phyloP scores from a whole-genome alignment of 2,888 invertebrate genomes.

The Drosophila siamana region DNA sequence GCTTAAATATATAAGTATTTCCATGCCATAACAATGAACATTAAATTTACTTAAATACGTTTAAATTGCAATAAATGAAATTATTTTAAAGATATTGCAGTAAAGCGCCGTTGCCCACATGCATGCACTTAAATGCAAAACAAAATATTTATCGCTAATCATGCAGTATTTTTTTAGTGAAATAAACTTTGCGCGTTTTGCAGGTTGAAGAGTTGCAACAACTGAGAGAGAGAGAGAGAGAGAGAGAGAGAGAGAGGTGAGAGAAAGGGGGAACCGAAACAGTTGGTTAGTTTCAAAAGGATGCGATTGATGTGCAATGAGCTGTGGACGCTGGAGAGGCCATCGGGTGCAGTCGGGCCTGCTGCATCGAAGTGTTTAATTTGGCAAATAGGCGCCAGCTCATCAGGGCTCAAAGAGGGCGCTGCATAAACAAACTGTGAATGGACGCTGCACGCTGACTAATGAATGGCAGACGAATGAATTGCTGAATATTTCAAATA shows the following conservation, averaged over 20 bases:
- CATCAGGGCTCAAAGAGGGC: conserved; percentile 17
- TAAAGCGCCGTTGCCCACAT: too few species aligned
- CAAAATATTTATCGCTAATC: too few species aligned
- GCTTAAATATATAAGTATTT: too few species aligned
- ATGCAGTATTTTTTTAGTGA: too few species aligned
- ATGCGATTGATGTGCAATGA: conserved; percentile 9
- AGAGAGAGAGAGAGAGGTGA: background rate
- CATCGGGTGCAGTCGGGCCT: conserved; percentile 6
- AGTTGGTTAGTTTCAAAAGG: conserved; percentile 3
- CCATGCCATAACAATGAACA: too few species aligned
- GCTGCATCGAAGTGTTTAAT: conserved; percentile 39
- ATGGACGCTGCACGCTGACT: conserved; percentile 24
- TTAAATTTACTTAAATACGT: too few species aligned
- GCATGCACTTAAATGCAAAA: too few species aligned
- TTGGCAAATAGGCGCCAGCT: conserved; percentile 33
- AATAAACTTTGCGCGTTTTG: background rate
- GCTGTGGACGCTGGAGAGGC: conserved; percentile 15
- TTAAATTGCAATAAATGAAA: too few species aligned
- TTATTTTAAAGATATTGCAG: too few species aligned
- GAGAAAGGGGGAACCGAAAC: background rate
- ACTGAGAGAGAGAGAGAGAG: too few species aligned
- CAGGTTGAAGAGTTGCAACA: background rate
- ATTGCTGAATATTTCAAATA: conserved; percentile 23
- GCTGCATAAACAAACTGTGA: conserved; percentile 22
- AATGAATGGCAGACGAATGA: conserved; percentile 44